Evolutionary conservation across 2,888 invertebrate species (phyloP), one percentile per base, ranked within the genome.

Genomic region (Callyntrura sp.): DNA sequence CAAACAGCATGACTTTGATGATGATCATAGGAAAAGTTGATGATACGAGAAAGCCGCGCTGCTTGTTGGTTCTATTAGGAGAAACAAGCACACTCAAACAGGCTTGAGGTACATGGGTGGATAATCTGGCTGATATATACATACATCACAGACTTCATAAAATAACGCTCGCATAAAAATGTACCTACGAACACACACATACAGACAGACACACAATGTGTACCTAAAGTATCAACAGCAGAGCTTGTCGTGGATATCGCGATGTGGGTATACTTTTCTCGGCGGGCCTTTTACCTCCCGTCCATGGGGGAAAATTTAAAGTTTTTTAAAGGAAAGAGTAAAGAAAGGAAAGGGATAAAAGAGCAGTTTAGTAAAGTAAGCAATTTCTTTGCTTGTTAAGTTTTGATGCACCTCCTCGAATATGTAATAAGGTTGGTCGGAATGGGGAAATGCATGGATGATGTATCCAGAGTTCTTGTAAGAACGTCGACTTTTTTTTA

Each of bases 311-410:
- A 57, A 78, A 85, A 85, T 78, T 85, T 85, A 23, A 85, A 85
- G 25, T 85, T 85, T 85, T 85, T 76, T 62, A 65, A 25, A 65
- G 12, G 9, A 65, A 65, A 20, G 17, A 65, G 62, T 17, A 57
- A 57, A 57, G 57, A 35, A 78, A 78, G 14, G 62, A 78, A 78
- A 62, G 9, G 78, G 62, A 78, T 76, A 85, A 78, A 78, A 78
- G 73, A 73, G 23, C 20, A 62, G 62, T 85, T 85, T 78, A 28
- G 62, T 62, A 78, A 85, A 85, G 78, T 85, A 78, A 78, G 78
- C 85, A 85, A 78, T 85, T 85, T 85, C 85, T 45, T 73, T 73
- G 76, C 85, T 85, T 85, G 85, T 85, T 85, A 85, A 85, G 83
- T 70, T n/a, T 85, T 85, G 85, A 85, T 85, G 85, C 85, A 73